phyloP scores from a whole-genome alignment of 2,113 vertebrate species.

The Halcyon senegalensis region DNA sequence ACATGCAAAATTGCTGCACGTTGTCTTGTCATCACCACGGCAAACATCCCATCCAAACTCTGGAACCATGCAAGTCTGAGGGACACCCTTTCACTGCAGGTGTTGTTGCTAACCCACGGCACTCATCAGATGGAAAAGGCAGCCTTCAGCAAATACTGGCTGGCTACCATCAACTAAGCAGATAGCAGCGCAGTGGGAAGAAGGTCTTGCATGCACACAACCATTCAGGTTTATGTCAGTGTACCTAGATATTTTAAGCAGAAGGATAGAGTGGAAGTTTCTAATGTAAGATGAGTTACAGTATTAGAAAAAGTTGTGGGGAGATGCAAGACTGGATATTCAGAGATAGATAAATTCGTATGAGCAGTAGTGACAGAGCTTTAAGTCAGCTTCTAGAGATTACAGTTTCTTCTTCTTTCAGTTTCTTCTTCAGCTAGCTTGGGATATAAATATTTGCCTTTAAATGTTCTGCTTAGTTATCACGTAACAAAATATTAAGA shows the following conservation, averaged over 20 bases:
- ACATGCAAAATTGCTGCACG: fast-evolving
- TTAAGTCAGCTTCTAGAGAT: background rate
- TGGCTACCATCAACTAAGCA: background rate
- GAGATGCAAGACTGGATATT: slow-evolving; percentile 15
- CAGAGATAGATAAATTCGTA: slow-evolving; percentile 16
- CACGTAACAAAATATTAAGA: background rate
- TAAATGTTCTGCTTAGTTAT: background rate
- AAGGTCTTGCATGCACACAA: background rate
- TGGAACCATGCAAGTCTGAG: background rate
- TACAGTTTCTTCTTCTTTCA: background rate
- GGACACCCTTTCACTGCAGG: background rate
- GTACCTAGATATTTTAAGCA: background rate
- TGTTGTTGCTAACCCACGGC: background rate
- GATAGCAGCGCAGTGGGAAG: background rate
- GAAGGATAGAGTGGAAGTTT: slow-evolving; percentile 10
- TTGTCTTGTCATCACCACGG: fast-evolving
- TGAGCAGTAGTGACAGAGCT: background rate
- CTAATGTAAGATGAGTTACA: slow-evolving; percentile 3
- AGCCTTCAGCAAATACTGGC: background rate
- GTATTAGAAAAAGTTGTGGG: slow-evolving; percentile 38
- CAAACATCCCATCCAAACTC: background rate
- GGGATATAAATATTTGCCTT: background rate
- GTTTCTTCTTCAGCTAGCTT: background rate
- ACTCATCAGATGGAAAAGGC: background rate
- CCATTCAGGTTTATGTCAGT: background rate